These are phyloP conservation scores for Orycteropus afer DNA, from an alignment of 2,113 vertebrate genomes.

Conservation along the genomic window DNA sequence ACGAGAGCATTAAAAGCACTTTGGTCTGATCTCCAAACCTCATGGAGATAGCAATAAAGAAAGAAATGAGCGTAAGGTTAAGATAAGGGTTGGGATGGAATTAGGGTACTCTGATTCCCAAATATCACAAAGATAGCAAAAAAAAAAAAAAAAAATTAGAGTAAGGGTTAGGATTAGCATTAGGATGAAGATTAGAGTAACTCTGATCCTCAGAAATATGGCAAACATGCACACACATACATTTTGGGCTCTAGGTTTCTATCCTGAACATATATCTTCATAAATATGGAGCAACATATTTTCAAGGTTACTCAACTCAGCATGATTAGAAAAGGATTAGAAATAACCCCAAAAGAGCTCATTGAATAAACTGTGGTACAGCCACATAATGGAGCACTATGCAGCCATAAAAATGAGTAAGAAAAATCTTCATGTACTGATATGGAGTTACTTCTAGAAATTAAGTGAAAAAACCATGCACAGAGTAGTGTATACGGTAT, in stretches of 20 bases:
- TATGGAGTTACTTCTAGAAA: background rate
- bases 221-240: background rate
- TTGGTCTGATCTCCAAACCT: background rate
- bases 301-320: background rate
- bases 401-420: background rate
- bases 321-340: background rate
- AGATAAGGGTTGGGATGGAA: background rate
- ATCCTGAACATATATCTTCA: background rate
- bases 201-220: background rate
- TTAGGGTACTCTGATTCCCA: background rate
- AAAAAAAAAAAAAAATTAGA: no score
- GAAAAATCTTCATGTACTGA: background rate
- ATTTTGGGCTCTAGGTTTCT: background rate
- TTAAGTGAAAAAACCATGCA: background rate
- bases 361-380: background rate
- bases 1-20: background rate
- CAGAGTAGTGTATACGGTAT: background rate
- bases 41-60: background rate
- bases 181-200: background rate
- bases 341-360: background rate
- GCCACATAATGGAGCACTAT: background rate
- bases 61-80: background rate
- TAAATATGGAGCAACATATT: background rate
- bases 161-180: no score
- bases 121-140: no score